Evolutionary conservation across 2,113 vertebrate species (phyloP), one percentile per base, ranked within the genome.

Genomic region (Progne subis): DNA sequence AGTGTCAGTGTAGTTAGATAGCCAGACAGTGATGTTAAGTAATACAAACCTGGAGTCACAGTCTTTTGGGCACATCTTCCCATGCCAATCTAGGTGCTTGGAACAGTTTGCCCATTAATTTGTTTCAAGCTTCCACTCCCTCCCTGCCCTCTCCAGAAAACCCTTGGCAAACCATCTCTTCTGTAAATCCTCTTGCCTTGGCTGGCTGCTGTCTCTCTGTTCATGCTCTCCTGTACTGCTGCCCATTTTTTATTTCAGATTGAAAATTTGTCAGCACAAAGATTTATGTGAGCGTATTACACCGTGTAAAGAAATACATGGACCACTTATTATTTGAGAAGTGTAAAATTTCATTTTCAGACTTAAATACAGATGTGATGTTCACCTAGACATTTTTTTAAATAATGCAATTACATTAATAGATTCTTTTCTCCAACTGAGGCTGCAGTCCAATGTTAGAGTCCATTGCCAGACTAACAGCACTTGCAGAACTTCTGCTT

Each of bases 21-120:
- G 93, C 82, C 82, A 95, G 94, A 82, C 85, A 55, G 79, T 64
- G 90, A 95, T 93, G 90, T 80, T 80, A 80, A 93, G 87, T 90
- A 90, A 93, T 55, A 76, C 82, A 93, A 93, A 93, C 86, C 60
- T 88, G 69, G 71, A 93, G 90, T 67, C 37, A 11, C 20, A 49
- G 85, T 32, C 76, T 88, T 85, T 75, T 56, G 72, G 88, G 68
- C 25, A 2, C 24, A 0, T 83, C 85, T 90, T 93, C 49, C 60
- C 37, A 15, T 93, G 76, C 79, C 79, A 68, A 0, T 74, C 71
- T 81, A 70, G 88, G 75, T 81, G 56, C 89, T 60, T 84, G 90
- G 92, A 92, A 96, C 82, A 68, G 68, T 63, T 91, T 83, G 29
- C 79, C 28, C 37, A 18, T 77, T 72, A 86, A 71, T 81, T 92